Evolutionary conservation across 2,888 invertebrate genomes (phyloP), one percentile per base, ranked within the genome.

Genomic region (Caenorhabditis sp.): DNA sequence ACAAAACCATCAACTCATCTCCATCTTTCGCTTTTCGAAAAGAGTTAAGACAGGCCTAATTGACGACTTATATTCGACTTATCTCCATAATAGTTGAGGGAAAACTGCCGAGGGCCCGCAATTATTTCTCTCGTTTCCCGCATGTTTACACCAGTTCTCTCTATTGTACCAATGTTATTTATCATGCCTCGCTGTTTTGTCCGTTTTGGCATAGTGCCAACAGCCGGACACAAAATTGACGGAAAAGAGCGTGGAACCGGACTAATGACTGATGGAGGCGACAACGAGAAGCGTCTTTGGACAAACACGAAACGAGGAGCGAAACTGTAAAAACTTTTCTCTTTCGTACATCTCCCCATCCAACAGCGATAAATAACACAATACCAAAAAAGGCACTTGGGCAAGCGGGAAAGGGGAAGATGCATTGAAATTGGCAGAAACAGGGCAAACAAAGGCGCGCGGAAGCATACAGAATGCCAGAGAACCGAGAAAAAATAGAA

Each of bases 31-130:
- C 53, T 67, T 58, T 58, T 51, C 24, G 35, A 20, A 28, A 53
- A 51, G 40, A 32, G 32, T 61, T 60, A 61, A 61, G 47, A 47
- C 44, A 22, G 47, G 44, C 15, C 47, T 61, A 70, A 70, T 70
- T 70, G 70, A 40, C 61, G 70, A 61, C 70, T 70, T 70, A 70
- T 51, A 32, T 58, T 40, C 37, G 56, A 56, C 44, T 61, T 61
- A 61, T 61, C 61, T 60, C 40, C 1, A 22, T 47, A 37, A 61
- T 61, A 47, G 40, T 61, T 22, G 60, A 11, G 1, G 26, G 24
- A 24, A 26, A 53, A 56, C 55, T 40, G 24, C 4, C 40, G 37
- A 32, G 32, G 28, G 8, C 28, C 47, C 15, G 26, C 61, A 61
- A 61, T 61, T 61, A 61, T 61, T 28, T n/a, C 26, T 1, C 1